Percentiles rank a stretch among this genome's conserved stretches.
Evolutionary conservation across 2,888 invertebrate species (phyloP).

Genomic region (Sylvicola fuscatus): DNA sequence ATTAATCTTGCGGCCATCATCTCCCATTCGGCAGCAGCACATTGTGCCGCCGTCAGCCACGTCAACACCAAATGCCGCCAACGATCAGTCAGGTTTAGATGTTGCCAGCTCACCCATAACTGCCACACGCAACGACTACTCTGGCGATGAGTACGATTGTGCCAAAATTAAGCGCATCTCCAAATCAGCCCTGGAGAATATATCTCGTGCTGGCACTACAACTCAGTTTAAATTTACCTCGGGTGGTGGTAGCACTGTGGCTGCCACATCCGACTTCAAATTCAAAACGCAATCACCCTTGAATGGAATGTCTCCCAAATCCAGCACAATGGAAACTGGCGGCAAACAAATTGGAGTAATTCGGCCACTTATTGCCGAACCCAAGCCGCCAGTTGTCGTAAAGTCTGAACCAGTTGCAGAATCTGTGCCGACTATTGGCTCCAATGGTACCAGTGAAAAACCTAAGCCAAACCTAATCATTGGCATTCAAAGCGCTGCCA

Average conservation of each 20-base stretch:
- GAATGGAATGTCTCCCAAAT: too few relatives aligned
- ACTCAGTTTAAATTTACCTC: slow-evolving; percentile 28
- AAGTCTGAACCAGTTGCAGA: background rate
- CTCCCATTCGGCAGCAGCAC: too few relatives aligned
- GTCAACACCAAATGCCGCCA: too few relatives aligned
- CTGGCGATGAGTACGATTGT: slow-evolving; percentile 14
- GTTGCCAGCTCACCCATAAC: too few relatives aligned
- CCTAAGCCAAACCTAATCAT: background rate
- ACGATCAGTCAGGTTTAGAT: too few relatives aligned
- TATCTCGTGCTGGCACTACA: slow-evolving; percentile 44
- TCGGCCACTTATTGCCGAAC: slow-evolving; percentile 22
- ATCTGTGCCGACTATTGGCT: background rate
- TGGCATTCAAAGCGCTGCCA: background rate
- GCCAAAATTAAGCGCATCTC: slow-evolving; percentile 24
- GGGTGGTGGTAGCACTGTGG: background rate
- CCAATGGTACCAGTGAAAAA: background rate
- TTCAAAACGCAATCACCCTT: too few relatives aligned
- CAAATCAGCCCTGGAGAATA: slow-evolving; percentile 40
- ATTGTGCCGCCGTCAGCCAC: too few relatives aligned
- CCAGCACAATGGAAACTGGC: slow-evolving; percentile 1
- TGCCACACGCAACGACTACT: too few relatives aligned
- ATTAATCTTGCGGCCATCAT: too few relatives aligned
- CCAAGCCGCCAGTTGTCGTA: slow-evolving; percentile 3
- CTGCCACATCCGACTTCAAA: too few relatives aligned
- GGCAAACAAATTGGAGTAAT: slow-evolving; percentile 33